These are phyloP conservation scores for Eupithecia abbreviata DNA, from an alignment of 2,888 invertebrate genomes.

Conservation along the genomic window DNA sequence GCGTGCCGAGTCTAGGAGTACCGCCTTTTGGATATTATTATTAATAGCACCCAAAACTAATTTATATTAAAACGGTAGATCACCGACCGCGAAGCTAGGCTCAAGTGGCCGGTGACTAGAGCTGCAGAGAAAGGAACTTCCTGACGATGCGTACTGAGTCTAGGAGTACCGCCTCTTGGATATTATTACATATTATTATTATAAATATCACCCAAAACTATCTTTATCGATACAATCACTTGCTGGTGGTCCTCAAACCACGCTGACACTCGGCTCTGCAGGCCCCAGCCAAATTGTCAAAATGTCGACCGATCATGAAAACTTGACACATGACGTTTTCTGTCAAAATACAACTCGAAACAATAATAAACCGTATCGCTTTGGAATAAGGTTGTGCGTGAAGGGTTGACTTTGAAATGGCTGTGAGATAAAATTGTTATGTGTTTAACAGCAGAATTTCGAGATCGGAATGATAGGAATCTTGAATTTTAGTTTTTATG, in stretches of 20 bases:
- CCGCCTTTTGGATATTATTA: not conserved
- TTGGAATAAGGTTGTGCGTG: slow-evolving; percentile 33
- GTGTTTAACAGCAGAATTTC: slow-evolving; percentile 63
- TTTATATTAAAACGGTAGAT: too few species aligned
- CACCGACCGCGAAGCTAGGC: too few species aligned
- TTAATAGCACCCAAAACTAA: slow-evolving; percentile 55
- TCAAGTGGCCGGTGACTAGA: too few species aligned
- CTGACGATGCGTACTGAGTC: too few species aligned
- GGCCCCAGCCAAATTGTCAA: slow-evolving; percentile 71
- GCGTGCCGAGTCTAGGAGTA: too few species aligned
- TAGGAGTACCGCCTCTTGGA: too few species aligned
- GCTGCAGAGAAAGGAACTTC: too few species aligned
- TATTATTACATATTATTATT: not conserved
- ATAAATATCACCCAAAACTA: slow-evolving; percentile 56
- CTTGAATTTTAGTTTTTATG: slow-evolving; percentile 34
- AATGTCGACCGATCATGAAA: slow-evolving; percentile 76
- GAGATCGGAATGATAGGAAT: slow-evolving; percentile 67
- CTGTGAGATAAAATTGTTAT: slow-evolving; percentile 31
- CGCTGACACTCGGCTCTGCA: slow-evolving; percentile 59
- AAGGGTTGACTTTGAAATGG: not conserved
- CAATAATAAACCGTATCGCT: slow-evolving; percentile 23
- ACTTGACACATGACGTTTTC: slow-evolving; percentile 46
- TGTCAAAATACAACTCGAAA: slow-evolving; percentile 15
- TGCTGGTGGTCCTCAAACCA: slow-evolving; percentile 72
- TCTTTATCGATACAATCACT: slow-evolving; percentile 64